Base-by-base conservation (phyloP, 2,113 vertebrate species). In the Phylloscopus whistleri region DNA sequence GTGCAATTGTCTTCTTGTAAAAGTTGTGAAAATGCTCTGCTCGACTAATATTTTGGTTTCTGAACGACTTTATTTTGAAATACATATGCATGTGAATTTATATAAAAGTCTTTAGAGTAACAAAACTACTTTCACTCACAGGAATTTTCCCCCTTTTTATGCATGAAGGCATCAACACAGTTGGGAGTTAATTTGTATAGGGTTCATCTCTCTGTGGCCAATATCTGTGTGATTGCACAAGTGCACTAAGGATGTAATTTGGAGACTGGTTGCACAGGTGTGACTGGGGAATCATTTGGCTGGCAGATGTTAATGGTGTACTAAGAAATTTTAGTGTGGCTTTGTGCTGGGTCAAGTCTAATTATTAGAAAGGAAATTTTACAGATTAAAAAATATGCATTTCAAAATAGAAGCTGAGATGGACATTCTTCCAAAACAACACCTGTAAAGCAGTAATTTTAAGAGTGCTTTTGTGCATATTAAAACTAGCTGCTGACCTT, bases 261-360 rank as follows among this genome's bases (percentile, higher is more conserved):
- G 82, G 84, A 72, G 92, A 93, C 95, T 87, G 83, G 94, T 96
- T 96, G 59, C 85, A 88, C 85, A 78, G 93, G 94, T 96, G 92
- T 95, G 90, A 89, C 85, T 74, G 8, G 84, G 78, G 48, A 77
- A 63, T 90, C 69, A 89, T 94, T 91, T 95, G 84, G 58, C 72
- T 93, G 79, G 93, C 84, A 90, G 82, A 95, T 95, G 84, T 89
- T 91, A 84, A 68, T 87, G 74, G 22, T 55, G 41, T 41, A 9
- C 46, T 76, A 5, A 43, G 66, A 73, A 72, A 83, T 76, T 66
- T 76, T 52, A 87, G 76, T 55, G 77, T 69, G 76, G 27, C 60
- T 94, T 84, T 82, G 58, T 95, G 84, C 52, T 80, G 62, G 79
- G 60, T 84, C 73, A 70, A 13, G 44, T 87, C 6, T 41, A 60